These are phyloP conservation scores for Sebastes alutus DNA, from an alignment of 2,797 vertebrate species.

Conservation along the genomic window DNA sequence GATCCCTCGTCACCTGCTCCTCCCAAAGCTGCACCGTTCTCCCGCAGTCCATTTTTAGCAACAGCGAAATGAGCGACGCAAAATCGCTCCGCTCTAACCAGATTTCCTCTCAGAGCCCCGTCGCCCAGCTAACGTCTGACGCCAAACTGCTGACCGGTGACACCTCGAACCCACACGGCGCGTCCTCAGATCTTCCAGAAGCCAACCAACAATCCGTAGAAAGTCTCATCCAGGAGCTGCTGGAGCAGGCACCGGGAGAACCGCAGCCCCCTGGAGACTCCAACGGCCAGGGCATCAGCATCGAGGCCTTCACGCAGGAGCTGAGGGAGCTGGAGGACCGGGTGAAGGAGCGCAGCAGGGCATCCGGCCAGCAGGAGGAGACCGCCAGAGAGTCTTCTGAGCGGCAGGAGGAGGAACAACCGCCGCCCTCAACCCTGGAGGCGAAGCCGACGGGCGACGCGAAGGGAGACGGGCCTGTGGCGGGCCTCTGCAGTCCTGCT, in stretches of 20 bases:
- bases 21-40: conserved; percentile 48
- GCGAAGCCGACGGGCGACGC: conserved; percentile 27
- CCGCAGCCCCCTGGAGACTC: conserved; percentile 66
- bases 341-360: conserved; percentile 68
- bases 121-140: conserved; percentile 31
- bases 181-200: conserved; percentile 62
- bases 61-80: conserved; percentile 49
- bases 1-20: conserved; percentile 53
- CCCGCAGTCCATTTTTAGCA: conserved; percentile 49
- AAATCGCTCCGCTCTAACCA: conserved; percentile 31
- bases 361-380: conserved; percentile 52
- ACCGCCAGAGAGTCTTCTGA: conserved; percentile 47
- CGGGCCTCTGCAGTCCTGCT: conserved; percentile 84
- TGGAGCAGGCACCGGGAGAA: conserved; percentile 81
- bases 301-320: conserved; percentile 91
- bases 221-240: conserved; percentile 85
- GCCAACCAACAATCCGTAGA: conserved; percentile 81
- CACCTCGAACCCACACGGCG: conserved; percentile 21
- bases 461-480: conserved; percentile 64
- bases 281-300: conserved; percentile 83
- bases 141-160: conserved; percentile 37
- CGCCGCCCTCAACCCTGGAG: conserved; percentile 66
- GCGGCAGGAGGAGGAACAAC: conserved; percentile 79
- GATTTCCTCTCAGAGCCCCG: conserved; percentile 46
- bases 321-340: conserved; percentile 88